A percentile compares a stretch with the other conserved stretches of the same genome.
These are phyloP conservation scores for Catostylus mosaicus DNA, from an alignment of 30 jellyfish, hydroid and myxozoan genomes.

Conservation along the genomic window DNA sequence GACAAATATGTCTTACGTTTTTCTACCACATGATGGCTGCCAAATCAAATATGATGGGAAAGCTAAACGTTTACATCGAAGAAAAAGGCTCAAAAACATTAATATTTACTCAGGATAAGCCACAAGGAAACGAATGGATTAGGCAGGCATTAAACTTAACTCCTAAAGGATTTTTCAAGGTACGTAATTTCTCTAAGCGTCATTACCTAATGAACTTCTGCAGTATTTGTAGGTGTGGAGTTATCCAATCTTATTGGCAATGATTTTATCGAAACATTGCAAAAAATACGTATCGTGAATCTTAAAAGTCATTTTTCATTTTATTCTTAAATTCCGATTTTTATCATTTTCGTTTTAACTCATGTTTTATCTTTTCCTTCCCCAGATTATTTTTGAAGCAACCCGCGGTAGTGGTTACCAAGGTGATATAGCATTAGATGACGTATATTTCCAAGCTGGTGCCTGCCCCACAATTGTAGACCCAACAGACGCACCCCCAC, in stretches of 20 bases:
- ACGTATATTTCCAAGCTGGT: conserved; percentile 55
- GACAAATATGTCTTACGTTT: conserved; percentile 62
- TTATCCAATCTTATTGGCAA: neutral
- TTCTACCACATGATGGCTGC: conserved; percentile 83
- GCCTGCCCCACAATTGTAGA: conserved; percentile 3
- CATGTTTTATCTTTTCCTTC: neutral
- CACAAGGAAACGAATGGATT: conserved; percentile 76
- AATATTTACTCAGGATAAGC: conserved; percentile 43
- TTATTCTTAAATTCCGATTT: neutral
- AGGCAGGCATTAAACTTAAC: conserved; percentile 11
- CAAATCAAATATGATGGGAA: conserved; percentile 59
- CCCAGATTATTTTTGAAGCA: conserved; percentile 70
- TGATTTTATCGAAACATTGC: too few species aligned
- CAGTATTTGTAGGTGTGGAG: neutral
- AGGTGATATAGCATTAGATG: conserved; percentile 83
- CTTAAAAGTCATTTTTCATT: neutral
- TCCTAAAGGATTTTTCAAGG: conserved; percentile 56
- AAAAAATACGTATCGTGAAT: neutral
- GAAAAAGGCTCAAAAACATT: conserved; percentile 1
- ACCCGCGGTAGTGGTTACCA: conserved; percentile 74
- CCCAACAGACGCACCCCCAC: conserved; percentile 22
- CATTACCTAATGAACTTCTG: neutral
- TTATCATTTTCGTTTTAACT: neutral
- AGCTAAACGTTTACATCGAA: conserved; percentile 60
- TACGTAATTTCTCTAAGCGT: neutral